These are phyloP conservation scores for Cepaea nemoralis DNA, from an alignment of 1,140 invertebrate genomes.

Conservation along the genomic window DNA sequence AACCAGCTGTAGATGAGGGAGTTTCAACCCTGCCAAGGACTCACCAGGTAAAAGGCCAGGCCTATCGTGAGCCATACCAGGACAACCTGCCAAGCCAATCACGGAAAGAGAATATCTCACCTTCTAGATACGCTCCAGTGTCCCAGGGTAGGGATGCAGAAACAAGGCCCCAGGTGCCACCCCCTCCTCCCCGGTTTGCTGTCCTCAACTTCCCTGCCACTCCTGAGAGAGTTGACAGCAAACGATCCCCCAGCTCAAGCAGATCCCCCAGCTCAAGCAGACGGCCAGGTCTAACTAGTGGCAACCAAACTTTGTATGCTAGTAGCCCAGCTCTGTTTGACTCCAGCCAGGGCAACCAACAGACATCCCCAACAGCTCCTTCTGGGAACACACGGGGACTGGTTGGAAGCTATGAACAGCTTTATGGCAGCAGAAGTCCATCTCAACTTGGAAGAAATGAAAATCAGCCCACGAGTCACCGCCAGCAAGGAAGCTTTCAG, in stretches of 20 bases:
- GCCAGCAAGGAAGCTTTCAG: background rate
- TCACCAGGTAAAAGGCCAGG: background rate
- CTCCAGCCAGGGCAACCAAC: background rate
- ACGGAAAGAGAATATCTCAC: background rate
- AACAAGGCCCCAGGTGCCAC: background rate
- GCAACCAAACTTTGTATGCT: background rate
- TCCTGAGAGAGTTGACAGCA: background rate
- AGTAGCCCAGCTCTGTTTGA: slow-evolving; percentile 21
- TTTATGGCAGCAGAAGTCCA: slow-evolving; percentile 13
- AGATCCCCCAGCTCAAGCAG: background rate
- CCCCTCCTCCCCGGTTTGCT: background rate
- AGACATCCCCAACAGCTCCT: background rate
- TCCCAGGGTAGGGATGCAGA: background rate
- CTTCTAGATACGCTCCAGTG: background rate
- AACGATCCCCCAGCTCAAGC: background rate
- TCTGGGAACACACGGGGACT: background rate
- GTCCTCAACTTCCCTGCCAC: background rate
- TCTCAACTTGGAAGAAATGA: background rate
- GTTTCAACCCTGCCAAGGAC: background rate
- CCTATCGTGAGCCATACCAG: background rate
- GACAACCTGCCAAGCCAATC: background rate
- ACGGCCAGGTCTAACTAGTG: background rate
- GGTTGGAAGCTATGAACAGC: slow-evolving; percentile 21
- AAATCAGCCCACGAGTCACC: background rate
- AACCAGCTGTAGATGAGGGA: background rate